Evolutionary conservation across 2,888 invertebrate genomes (phyloP).

Genomic region (Eilema depressum): DNA sequence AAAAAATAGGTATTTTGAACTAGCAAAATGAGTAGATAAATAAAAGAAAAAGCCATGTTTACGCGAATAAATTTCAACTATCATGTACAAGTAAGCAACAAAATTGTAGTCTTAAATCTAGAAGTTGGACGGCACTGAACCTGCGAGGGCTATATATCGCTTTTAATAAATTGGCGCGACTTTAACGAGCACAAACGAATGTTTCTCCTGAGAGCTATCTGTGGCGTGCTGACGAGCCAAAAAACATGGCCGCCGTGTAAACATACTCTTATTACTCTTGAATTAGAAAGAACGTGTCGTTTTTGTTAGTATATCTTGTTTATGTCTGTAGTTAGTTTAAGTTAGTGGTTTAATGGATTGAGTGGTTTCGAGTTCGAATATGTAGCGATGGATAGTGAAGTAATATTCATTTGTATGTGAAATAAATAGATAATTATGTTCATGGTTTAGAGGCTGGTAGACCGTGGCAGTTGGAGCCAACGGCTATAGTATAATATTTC

Average conservation of each 20-base stretch:
- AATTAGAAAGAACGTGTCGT: conserved; percentile 32
- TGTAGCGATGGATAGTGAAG: no score
- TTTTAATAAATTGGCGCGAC: conserved; percentile 65
- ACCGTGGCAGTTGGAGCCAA: no score
- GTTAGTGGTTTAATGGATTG: background rate
- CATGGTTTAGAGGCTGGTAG: no score
- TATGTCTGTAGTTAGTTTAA: background rate
- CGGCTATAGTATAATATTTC: no score
- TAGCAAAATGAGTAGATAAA: no score
- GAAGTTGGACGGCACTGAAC: conserved; percentile 39
- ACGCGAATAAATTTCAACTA: no score
- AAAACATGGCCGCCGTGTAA: conserved; percentile 44
- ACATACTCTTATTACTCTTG: conserved; percentile 35
- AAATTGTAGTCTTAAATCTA: conserved; percentile 49
- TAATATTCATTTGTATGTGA: no score
- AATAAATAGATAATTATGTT: no score
- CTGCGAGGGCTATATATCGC: conserved; percentile 57
- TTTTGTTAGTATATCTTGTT: conserved; percentile 30
- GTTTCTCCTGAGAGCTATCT: conserved; percentile 65
- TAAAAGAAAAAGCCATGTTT: no score
- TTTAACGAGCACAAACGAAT: conserved; percentile 64
- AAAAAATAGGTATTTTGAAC: no score
- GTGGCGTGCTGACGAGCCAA: conserved; percentile 39
- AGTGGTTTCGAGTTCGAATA: no score
- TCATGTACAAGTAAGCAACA: conserved; percentile 35